Conservation (phyloP, 2,888 invertebrate species). For the Caenorhabditis macrosperma region DNA sequence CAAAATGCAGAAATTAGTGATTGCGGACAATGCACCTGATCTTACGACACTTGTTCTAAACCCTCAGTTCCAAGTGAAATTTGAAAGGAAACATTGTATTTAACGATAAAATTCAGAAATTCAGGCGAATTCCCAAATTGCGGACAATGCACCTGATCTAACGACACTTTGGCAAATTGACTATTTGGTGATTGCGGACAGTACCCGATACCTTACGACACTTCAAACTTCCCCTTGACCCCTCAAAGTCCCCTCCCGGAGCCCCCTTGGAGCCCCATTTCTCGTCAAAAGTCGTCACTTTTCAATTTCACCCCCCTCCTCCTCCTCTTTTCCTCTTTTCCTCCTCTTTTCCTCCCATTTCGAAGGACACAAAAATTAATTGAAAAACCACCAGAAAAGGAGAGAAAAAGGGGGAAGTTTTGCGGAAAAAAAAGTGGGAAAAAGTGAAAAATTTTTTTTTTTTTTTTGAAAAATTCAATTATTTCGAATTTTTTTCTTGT, state of each 20-base stretch:
- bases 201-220: not conserved
- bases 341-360: not conserved
- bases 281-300: slow-evolving; percentile 20
- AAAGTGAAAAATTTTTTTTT: slow-evolving; percentile 1
- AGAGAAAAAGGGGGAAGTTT: no score
- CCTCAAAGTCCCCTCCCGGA: not conserved
- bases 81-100: no score
- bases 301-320: not conserved
- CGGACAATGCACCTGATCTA: not conserved
- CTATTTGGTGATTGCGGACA: not conserved
- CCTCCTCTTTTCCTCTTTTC: not conserved
- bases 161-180: no score
- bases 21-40: no score
- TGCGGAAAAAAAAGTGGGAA: not conserved
- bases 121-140: no score
- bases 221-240: slow-evolving; percentile 3
- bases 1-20: no score
- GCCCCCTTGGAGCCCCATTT: not conserved
- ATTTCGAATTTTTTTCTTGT: not conserved
- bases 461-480: no score
- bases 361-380: not conserved
- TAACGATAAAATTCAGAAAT: no score
- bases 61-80: no score
- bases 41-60: no score
- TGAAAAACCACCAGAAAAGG: not conserved